These are phyloP conservation scores for Hyposoter dolosus DNA, from an alignment of 2,888 invertebrate genomes.

Conservation along the genomic window DNA sequence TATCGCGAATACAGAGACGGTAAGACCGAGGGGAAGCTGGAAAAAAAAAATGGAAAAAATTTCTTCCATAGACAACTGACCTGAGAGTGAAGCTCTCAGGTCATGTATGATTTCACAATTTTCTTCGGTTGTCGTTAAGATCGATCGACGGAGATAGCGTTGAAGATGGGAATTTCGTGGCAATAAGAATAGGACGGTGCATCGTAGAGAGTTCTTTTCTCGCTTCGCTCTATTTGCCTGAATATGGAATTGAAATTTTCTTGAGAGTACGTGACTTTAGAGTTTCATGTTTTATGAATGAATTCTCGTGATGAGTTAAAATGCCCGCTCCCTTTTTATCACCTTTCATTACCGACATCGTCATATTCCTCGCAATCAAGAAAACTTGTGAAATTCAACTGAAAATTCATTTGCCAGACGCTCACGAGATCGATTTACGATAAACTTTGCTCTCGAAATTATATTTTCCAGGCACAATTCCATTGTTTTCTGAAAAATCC, in stretches of 20 bases:
- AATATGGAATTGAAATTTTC: conserved; percentile 11
- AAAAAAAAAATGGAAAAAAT: conserved; percentile 13
- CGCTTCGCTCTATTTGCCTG: not conserved
- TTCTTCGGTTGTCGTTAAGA: conserved; percentile 33
- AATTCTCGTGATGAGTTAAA: not conserved
- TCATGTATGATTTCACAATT: conserved; percentile 17
- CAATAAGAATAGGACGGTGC: conserved; percentile 13
- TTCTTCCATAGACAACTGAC: conserved; percentile 2
- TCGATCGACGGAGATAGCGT: conserved; percentile 34
- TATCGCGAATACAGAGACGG: not conserved
- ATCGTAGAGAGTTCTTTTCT: not conserved
- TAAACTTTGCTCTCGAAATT: not conserved
- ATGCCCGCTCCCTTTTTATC: not conserved
- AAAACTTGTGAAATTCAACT: not conserved
- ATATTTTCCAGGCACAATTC: not conserved
- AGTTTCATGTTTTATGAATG: conserved; percentile 2
- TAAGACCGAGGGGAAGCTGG: not conserved
- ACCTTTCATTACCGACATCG: not conserved
- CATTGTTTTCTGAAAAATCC: not conserved
- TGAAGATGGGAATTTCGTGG: not conserved
- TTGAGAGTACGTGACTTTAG: conserved; percentile 2
- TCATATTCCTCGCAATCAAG: not conserved
- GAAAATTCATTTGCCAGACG: not conserved
- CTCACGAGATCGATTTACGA: not conserved
- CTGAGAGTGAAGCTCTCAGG: not conserved